Conservation (phyloP, 2,888 invertebrate genomes). For the Cryptocephalus primarius region DNA sequence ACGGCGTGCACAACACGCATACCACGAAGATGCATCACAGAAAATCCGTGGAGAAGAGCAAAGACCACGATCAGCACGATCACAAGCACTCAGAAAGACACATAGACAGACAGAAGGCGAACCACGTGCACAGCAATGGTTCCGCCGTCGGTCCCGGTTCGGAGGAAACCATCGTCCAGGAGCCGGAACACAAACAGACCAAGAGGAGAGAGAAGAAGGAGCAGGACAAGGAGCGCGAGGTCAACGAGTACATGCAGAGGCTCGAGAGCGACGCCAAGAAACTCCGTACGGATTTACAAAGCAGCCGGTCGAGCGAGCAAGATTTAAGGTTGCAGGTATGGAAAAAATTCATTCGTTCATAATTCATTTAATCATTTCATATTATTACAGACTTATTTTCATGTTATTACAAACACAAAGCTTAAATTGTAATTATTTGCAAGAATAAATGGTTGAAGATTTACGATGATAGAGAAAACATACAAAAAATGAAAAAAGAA, state of each 20-base stretch:
- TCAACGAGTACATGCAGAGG: slow-evolving; percentile 45
- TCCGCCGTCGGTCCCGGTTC: slow-evolving; percentile 19
- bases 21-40: slow-evolving; percentile 42
- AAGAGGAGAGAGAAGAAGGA: slow-evolving; percentile 34
- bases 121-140: slow-evolving; percentile 30
- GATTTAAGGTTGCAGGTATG: slow-evolving; percentile 60
- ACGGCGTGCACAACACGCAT: slow-evolving; percentile 23
- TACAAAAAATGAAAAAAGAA: too few species aligned
- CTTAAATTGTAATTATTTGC: too few species aligned
- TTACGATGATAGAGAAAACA: too few species aligned
- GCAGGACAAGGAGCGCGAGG: slow-evolving; percentile 38
- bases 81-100: slow-evolving; percentile 22
- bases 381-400: too few species aligned
- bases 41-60: slow-evolving; percentile 35
- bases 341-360: neutral
- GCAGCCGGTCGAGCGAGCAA: slow-evolving; percentile 58
- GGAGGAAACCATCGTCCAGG: slow-evolving; percentile 4
- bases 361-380: neutral
- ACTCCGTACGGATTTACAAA: slow-evolving; percentile 61
- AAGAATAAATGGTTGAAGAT: too few species aligned
- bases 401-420: too few species aligned
- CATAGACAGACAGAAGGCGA: slow-evolving; percentile 16
- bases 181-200: slow-evolving; percentile 12
- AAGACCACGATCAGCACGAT: slow-evolving; percentile 26
- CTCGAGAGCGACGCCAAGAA: slow-evolving; percentile 63